Conservation (phyloP, 2,113 vertebrate species). For the Sula dactylatra region DNA sequence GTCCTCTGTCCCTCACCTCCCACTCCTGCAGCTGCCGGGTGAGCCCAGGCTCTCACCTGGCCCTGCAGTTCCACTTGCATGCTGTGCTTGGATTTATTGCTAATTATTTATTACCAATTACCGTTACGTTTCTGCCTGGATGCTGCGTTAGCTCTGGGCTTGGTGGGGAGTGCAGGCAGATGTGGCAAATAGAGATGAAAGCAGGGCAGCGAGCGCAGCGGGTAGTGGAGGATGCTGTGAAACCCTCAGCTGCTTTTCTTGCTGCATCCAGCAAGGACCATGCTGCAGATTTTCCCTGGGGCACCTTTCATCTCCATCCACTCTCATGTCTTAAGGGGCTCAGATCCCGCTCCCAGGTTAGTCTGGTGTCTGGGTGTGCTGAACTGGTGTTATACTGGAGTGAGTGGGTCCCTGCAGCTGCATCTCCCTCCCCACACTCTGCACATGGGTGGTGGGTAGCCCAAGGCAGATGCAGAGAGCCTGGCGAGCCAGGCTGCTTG, state of each 20-base stretch:
- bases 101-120: background rate
- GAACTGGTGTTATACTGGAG: background rate
- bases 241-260: background rate
- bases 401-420: background rate
- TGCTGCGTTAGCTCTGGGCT: background rate
- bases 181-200: background rate
- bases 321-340: rapidly evolving
- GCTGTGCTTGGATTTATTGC: background rate
- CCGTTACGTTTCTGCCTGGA: rapidly evolving
- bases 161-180: background rate
- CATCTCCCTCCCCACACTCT: background rate
- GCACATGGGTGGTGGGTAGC: background rate
- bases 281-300: background rate
- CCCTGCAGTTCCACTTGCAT: background rate
- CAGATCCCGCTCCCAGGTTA: background rate
- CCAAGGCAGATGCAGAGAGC: background rate
- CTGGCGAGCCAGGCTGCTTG: background rate
- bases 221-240: rapidly evolving
- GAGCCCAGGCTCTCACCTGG: background rate
- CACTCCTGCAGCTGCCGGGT: background rate
- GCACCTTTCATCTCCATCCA: background rate
- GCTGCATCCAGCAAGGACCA: background rate
- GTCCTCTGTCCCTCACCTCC: background rate
- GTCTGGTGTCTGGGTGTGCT: background rate
- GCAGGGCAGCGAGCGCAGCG: background rate